Evolutionary conservation across 2,888 invertebrate species (phyloP), one percentile per base, ranked within the genome.

Genomic region (Acheta domesticus): DNA sequence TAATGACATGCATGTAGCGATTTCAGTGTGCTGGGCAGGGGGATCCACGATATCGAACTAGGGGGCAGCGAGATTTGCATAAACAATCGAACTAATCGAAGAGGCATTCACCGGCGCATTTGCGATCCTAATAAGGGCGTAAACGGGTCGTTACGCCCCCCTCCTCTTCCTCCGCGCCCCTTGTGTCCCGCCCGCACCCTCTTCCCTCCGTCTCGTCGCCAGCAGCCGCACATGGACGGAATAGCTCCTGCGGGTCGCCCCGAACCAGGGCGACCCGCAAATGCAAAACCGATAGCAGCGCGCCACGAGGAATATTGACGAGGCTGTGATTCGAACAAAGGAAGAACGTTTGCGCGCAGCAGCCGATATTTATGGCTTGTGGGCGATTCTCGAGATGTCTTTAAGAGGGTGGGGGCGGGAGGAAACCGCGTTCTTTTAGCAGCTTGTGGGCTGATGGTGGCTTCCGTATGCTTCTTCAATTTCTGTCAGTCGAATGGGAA

Each of bases 251-350:
- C 62, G n/a, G 62, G 14, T 19, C 62, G 14, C 62, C 62, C 14
- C 62, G 16, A 14, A 14, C 62, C 62, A 62, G 14, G 36, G 1
- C n/a, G 16, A 62, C n/a, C 62, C 62, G 62, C 62, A 62, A 62
- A 62, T 62, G 62, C 62, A 62, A 62, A 62, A 62, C 62, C 62
- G 62, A 62, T 62, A 62, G 62, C 62, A 62, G 62, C 62, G n/a
- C 62, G 62, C 62, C 62, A 62, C 4, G 62, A 14, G 16, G 62
- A 62, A 62, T 62, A 62, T 62, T 62, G 62, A 62, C 62, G 62
- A 62, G 62, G 62, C 62, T 62, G 62, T 62, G 62, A 62, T 62
- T 62, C n/a, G 16, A 62, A 62, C 62, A 62, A 62, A 62, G 62
- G 62, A 62, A 14, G 62, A 62, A n/a, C 62, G 62, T 62, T 62